Evolutionary conservation across 2,113 vertebrate genomes (phyloP), one percentile per base, ranked within the genome.

Genomic region (Zeus faber): DNA sequence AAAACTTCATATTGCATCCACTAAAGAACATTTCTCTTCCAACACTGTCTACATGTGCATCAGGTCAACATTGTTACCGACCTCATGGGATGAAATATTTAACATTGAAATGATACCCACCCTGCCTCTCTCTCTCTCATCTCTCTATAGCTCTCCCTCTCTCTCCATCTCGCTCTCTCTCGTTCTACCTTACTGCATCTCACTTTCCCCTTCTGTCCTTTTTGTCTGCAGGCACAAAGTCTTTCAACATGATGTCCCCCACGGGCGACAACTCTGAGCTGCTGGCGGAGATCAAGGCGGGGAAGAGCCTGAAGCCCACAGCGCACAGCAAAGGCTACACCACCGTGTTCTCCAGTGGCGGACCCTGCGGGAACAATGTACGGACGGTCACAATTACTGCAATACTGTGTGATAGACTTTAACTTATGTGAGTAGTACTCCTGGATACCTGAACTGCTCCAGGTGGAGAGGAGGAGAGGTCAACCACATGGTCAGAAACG

Each of bases 171-270:
- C 20, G 52, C 51, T 41, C 59, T 60, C 13, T 33, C 13, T 33
- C 31, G 2, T 5, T 29, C 27, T 29, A 29, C 27, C 31, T 33
- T 33, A 10, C 31, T 33, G 31, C 31, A 33, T 58, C 40, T 72
- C 13, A 54, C 13, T 81, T 54, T 69, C 25, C 65, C 49, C 14
- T 29, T 54, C 24, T 37, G 13, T 58, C 21, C 35, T 49, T 59
- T 20, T 44, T 49, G 66, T 45, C 8, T 24, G 2, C 85, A 99
- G 97, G 97, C 86, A 89, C 92, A 79, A 98, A 97, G 80, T 99
- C 97, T 55, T 99, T 99, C 92, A 99, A 99, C 89, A 99, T 99
- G 97, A 98, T 98, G 94, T 94, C 95, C 79, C 97, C 97, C 14
- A 94, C 95, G 0, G 93, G 94, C 0, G 97, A 99, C 89, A 99